These are phyloP conservation scores for Scolopax rusticola DNA, from an alignment of 2,797 vertebrate genomes.

Conservation along the genomic window DNA sequence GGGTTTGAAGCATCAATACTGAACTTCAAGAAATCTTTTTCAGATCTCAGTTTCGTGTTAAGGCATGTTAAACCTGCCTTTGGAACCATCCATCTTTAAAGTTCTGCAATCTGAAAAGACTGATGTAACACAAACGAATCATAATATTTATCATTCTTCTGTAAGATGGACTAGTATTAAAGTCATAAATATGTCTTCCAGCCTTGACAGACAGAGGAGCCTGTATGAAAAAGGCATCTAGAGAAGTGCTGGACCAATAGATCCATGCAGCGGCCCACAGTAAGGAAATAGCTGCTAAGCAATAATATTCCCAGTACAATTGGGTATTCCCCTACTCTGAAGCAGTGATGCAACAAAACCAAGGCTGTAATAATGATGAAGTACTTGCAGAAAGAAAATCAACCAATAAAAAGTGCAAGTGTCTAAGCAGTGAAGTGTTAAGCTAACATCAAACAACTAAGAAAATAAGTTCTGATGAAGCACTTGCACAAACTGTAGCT, in stretches of 20 bases:
- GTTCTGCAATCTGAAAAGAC: not conserved
- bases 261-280: not conserved
- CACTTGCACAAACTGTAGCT: not conserved
- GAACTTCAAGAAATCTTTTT: not conserved
- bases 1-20: not conserved
- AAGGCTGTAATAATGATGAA: not conserved
- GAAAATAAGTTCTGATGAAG: not conserved
- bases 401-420: not conserved
- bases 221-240: not conserved
- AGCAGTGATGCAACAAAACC: not conserved
- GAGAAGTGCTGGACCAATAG: not conserved
- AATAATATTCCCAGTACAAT: not conserved
- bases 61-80: not conserved
- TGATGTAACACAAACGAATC: not conserved
- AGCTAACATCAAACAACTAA: not conserved
- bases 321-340: not conserved
- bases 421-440: not conserved
- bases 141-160: not conserved
- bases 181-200: not conserved
- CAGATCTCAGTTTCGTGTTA: not conserved
- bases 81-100: not conserved
- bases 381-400: not conserved
- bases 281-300: not conserved
- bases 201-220: not conserved
- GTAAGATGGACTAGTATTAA: not conserved